phyloP scores from a whole-genome alignment of 2,797 vertebrate genomes.

The Catharus ustulatus region DNA sequence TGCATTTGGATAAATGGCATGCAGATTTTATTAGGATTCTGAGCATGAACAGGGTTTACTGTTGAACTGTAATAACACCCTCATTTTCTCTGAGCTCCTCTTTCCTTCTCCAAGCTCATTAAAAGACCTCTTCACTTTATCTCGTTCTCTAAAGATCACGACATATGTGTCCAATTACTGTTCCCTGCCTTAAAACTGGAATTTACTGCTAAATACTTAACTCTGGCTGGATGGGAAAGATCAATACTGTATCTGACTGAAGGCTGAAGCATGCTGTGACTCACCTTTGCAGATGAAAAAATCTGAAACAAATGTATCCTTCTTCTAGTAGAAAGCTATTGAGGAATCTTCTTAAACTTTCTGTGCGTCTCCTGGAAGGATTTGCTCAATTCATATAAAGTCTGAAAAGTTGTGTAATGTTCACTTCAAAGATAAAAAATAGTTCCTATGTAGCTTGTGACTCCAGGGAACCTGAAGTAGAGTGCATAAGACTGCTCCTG shows the following conservation, averaged over 20 bases:
- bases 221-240: constrained; percentile 2
- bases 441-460: neutral
- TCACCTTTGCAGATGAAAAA: constrained; percentile 1
- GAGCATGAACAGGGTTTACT: neutral
- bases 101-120: constrained; percentile 21
- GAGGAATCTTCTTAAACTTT: constrained; percentile 16
- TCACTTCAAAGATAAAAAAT: neutral
- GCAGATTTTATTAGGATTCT: neutral
- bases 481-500: neutral
- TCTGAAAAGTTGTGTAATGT: neutral
- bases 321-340: constrained; percentile 8
- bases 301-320: constrained; percentile 24
- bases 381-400: neutral
- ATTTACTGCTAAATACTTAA: constrained; percentile 30
- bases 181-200: neutral
- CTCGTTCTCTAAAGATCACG: neutral
- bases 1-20: neutral
- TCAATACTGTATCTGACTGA: constrained; percentile 11
- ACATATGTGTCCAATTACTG: neutral
- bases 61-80: neutral
- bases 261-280: constrained; percentile 6
- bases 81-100: neutral
- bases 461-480: neutral
- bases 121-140: neutral
- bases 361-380: neutral